phyloP scores from a whole-genome alignment of 2,888 invertebrate species.

The Galeopsomyia nigrocyanea region DNA sequence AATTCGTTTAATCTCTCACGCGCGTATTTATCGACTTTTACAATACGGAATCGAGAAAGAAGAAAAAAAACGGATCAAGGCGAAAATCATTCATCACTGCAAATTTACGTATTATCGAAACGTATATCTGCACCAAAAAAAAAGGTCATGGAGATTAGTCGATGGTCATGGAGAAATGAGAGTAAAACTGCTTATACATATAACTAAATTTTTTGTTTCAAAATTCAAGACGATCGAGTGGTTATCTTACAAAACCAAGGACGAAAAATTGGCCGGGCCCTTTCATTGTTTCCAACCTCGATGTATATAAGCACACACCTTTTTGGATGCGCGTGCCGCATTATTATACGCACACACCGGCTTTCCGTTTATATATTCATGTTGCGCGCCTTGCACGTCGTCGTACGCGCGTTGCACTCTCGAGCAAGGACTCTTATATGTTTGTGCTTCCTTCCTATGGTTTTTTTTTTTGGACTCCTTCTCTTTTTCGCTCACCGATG shows the following conservation, averaged over 20 bases:
- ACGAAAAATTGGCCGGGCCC: constrained; percentile 1
- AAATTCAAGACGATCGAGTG: constrained; percentile 32
- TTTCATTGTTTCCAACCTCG: constrained; percentile 18
- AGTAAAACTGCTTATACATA: not conserved
- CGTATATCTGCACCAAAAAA: no score
- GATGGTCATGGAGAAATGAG: no score
- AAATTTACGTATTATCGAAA: no score
- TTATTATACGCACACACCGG: not conserved
- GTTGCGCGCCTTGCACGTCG: not conserved
- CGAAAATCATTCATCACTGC: no score
- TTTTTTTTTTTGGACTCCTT: no score
- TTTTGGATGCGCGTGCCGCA: not conserved
- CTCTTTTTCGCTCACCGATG: no score
- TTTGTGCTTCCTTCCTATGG: no score
- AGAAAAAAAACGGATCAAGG: no score
- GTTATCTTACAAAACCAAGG: constrained; percentile 21
- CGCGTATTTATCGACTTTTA: not conserved
- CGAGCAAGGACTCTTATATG: no score
- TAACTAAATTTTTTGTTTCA: constrained; percentile 8
- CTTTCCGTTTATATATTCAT: not conserved
- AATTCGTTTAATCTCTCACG: constrained; percentile 16
- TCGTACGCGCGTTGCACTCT: not conserved
- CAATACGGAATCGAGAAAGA: no score
- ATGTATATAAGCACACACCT: no score
- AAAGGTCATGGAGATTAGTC: no score